A percentile compares a stretch with the other conserved stretches of the same genome.
Evolutionary conservation across 2,113 vertebrate genomes (phyloP).

Genomic region (Saguinus imperator): DNA sequence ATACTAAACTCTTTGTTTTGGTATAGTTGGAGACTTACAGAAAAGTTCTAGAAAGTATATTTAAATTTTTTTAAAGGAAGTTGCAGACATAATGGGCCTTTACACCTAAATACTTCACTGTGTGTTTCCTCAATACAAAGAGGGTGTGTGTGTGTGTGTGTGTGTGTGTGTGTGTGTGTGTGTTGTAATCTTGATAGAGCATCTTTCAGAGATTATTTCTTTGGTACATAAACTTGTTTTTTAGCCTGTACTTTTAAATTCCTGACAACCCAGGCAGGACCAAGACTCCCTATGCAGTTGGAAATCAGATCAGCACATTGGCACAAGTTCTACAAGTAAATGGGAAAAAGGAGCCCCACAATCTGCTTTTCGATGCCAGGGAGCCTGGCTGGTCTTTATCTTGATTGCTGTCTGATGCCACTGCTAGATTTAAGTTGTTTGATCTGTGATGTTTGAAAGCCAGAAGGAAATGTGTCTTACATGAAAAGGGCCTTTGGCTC

Average conservation of each 20-base stretch:
- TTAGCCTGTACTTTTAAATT: neutral
- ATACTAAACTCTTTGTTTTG: neutral
- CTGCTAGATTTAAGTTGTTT: slow-evolving; percentile 42
- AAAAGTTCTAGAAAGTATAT: neutral
- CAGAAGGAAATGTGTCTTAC: slow-evolving; percentile 39
- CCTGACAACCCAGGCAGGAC: neutral
- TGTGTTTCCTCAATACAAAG: neutral
- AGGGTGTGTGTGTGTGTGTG: no score
- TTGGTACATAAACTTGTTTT: neutral
- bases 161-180: no score
- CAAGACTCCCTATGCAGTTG: neutral
- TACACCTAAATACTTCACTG: neutral
- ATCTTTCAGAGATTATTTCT: neutral
- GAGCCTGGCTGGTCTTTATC: neutral
- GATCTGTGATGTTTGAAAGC: slow-evolving; percentile 41
- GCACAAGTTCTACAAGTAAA: neutral
- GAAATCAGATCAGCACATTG: neutral
- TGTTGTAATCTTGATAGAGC: neutral
- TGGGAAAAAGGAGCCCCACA: neutral
- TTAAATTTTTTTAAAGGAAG: neutral
- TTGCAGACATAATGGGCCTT: neutral
- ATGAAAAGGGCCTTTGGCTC: neutral
- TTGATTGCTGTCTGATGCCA: neutral
- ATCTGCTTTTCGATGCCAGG: neutral
- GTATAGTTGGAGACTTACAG: neutral